These are phyloP conservation scores for Pomatostomus ruficeps DNA, from an alignment of 2,113 vertebrate genomes.

Conservation along the genomic window DNA sequence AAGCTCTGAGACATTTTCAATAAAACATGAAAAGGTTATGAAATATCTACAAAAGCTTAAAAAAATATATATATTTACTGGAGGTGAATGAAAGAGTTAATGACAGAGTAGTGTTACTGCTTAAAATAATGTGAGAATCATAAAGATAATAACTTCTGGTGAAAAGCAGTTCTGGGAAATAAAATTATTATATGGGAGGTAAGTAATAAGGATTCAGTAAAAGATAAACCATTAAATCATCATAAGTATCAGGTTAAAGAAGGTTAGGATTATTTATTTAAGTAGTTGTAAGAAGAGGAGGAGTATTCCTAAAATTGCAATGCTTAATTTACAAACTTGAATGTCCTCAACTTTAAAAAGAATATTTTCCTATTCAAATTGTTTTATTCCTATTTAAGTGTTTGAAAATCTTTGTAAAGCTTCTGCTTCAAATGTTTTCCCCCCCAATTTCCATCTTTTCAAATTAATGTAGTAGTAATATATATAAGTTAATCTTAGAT, in stretches of 20 bases:
- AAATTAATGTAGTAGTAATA: not conserved
- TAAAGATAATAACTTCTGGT: not conserved
- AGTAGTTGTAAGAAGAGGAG: not conserved
- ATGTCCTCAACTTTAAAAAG: not conserved
- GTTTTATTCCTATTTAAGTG: not conserved
- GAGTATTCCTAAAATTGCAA: not conserved
- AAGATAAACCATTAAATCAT: not conserved
- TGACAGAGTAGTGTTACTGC: not conserved
- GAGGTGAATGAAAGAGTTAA: not conserved
- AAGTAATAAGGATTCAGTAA: not conserved
- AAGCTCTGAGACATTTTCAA: not conserved
- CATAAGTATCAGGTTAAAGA: not conserved
- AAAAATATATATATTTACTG: fast-evolving
- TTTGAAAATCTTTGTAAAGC: not conserved
- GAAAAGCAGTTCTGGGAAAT: not conserved
- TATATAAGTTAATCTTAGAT: not conserved
- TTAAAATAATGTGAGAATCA: not conserved
- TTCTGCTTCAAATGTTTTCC: not conserved
- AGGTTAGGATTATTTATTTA: not conserved
- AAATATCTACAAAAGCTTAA: not conserved
- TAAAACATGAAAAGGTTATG: not conserved
- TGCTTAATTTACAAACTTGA: not conserved
- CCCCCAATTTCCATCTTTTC: fast-evolving
- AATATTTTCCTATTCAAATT: not conserved
- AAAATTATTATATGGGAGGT: not conserved